phyloP scores from a whole-genome alignment of 2,888 invertebrate species.

The Phalangium opilio region DNA sequence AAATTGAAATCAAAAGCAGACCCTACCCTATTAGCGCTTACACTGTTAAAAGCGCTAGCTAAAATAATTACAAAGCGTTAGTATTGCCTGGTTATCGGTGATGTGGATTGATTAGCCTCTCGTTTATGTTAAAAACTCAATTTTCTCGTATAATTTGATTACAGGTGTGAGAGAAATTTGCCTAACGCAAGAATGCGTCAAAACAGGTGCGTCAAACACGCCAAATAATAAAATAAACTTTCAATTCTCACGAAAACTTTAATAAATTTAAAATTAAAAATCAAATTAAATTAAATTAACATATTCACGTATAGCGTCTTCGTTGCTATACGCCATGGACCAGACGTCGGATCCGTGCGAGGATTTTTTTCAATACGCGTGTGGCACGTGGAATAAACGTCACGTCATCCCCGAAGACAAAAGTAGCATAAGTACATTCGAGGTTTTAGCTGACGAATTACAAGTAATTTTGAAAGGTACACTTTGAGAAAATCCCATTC shows the following conservation, averaged over 20 bases:
- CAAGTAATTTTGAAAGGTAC: slow-evolving; percentile 57
- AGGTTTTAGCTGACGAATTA: slow-evolving; percentile 66
- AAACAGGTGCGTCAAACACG: background rate
- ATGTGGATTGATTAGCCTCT: too few relatives aligned
- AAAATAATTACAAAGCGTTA: too few relatives aligned
- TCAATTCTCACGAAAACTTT: background rate
- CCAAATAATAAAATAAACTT: background rate
- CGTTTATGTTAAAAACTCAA: too few relatives aligned
- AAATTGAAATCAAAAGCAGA: too few relatives aligned
- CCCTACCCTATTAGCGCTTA: too few relatives aligned
- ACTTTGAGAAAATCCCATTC: background rate
- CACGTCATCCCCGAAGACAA: slow-evolving; percentile 73
- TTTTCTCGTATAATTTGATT: too few relatives aligned
- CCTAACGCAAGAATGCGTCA: background rate
- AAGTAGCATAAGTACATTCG: slow-evolving; percentile 67
- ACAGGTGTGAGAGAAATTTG: background rate
- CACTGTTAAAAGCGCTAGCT: too few relatives aligned
- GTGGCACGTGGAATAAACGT: slow-evolving; percentile 71
- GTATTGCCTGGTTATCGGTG: too few relatives aligned
- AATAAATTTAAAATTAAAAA: background rate
- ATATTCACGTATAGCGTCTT: slow-evolving; percentile 44
- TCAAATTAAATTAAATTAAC: too few relatives aligned
- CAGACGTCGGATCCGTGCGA: slow-evolving; percentile 56
- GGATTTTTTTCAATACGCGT: slow-evolving; percentile 73
- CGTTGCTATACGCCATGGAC: slow-evolving; percentile 65